Percentiles rank a stretch among this genome's conserved stretches.
These are phyloP conservation scores for Oryctes rhinoceros DNA, from an alignment of 1,140 invertebrate genomes.

Conservation along the genomic window DNA sequence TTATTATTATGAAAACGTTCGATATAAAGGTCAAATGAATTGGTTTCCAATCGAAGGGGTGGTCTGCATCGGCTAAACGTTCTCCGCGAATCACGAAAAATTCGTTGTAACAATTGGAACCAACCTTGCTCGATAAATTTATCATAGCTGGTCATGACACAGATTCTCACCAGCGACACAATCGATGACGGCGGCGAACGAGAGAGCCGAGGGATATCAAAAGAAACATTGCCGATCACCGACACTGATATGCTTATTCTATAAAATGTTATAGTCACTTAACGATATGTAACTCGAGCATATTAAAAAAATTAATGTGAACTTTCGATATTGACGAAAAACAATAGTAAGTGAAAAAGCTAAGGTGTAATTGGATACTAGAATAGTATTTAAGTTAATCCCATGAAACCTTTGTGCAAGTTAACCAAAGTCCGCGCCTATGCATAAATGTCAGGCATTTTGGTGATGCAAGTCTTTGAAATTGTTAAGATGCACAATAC, in stretches of 20 bases:
- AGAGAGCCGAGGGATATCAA: constrained; percentile 38
- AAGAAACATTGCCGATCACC: constrained; percentile 42
- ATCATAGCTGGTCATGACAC: constrained; percentile 45
- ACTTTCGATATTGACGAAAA: no score
- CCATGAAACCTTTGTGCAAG: no score
- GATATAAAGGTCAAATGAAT: constrained; percentile 13
- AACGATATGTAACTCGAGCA: not conserved
- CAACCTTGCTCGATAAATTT: constrained; percentile 42
- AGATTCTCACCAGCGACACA: constrained; percentile 38
- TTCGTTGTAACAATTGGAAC: constrained; percentile 31
- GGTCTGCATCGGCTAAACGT: constrained; percentile 6
- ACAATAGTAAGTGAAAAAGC: no score
- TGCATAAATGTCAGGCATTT: no score
- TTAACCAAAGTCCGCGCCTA: no score
- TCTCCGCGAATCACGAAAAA: constrained; percentile 20
- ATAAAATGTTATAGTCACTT: not conserved
- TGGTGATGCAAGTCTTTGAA: no score
- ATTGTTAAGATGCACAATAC: no score
- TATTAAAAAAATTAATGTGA: no score
- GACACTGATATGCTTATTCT: constrained; percentile 20
- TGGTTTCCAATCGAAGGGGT: constrained; percentile 24
- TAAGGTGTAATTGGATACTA: no score
- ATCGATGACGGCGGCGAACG: constrained; percentile 26
- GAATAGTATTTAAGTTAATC: no score
- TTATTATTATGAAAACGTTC: constrained; percentile 25